These are phyloP conservation scores for Phenganax subtilis DNA, from an alignment of 92 coral and sea anemone species.

Conservation along the genomic window DNA sequence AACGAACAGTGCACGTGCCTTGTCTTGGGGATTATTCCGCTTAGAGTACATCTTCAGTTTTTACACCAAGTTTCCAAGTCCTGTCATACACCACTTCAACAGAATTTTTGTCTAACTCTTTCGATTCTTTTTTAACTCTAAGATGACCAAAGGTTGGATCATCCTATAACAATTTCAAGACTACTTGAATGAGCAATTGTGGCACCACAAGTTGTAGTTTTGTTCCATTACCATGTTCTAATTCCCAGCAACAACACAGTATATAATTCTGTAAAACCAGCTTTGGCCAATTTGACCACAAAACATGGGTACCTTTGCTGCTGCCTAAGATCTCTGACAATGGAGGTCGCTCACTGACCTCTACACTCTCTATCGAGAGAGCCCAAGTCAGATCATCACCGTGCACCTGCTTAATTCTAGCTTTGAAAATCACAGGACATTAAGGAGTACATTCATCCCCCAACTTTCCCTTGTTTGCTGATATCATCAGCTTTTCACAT, in stretches of 20 bases:
- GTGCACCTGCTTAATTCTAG: not conserved
- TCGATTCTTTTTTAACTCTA: not conserved
- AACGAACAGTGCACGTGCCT: constrained; percentile 25
- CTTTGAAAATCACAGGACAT: not conserved
- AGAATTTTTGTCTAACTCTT: constrained; percentile 2
- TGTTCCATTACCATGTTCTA: not conserved
- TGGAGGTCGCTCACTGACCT: not conserved
- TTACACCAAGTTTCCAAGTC: constrained; percentile 15
- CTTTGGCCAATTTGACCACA: not conserved
- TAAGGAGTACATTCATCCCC: not conserved
- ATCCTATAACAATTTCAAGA: constrained; percentile 1
- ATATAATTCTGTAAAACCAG: not conserved
- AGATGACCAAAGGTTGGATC: not conserved
- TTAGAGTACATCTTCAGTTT: constrained; percentile 15
- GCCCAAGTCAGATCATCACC: not conserved
- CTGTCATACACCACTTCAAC: not conserved
- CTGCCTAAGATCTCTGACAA: not conserved
- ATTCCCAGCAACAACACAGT: not conserved
- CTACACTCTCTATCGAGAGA: not conserved
- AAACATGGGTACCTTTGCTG: not conserved
- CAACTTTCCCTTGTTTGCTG: not conserved
- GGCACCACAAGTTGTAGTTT: not conserved
- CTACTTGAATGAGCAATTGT: not conserved
- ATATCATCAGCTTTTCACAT: not conserved
- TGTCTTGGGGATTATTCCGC: constrained; percentile 8